Percentiles rank a stretch among this genome's conserved stretches.
phyloP scores from a whole-genome alignment of 1,140 invertebrate genomes.

The Plutomurus gul region DNA sequence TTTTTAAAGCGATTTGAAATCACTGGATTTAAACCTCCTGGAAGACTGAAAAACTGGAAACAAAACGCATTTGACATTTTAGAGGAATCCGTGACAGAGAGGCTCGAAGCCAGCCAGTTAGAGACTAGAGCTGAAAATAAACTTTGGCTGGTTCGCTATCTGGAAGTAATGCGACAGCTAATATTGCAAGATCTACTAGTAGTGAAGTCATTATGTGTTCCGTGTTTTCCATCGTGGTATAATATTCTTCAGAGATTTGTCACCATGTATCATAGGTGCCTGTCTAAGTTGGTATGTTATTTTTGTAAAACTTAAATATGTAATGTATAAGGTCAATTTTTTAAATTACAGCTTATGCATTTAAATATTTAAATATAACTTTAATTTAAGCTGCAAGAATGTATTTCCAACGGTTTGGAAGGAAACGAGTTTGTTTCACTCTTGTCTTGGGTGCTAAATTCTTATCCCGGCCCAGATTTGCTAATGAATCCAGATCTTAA shows the following conservation, averaged over 20 bases:
- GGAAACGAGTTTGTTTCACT: constrained; percentile 96
- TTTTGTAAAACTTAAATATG: neutral
- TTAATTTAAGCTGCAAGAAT: constrained; percentile 74
- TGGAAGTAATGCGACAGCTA: constrained; percentile 73
- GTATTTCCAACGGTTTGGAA: constrained; percentile 83
- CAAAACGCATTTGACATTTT: constrained; percentile 82
- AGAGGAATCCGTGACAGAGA: constrained; percentile 78
- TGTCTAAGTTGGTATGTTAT: constrained; percentile 77
- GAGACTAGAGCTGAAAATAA: constrained; percentile 90
- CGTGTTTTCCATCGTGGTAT: constrained; percentile 95
- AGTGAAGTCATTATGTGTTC: constrained; percentile 87
- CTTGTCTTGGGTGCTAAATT: constrained; percentile 88
- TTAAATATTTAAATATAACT: constrained; percentile 19
- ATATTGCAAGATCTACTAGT: constrained; percentile 84
- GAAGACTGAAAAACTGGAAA: constrained; percentile 90
- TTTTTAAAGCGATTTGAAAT: constrained; percentile 40
- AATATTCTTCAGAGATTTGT: constrained; percentile 90
- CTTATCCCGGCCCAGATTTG: constrained; percentile 80
- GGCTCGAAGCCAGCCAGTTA: constrained; percentile 87
- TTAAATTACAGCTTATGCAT: neutral
- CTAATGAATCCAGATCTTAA: constrained; percentile 86
- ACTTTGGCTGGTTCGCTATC: constrained; percentile 86
- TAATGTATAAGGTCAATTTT: no score
- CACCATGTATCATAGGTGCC: constrained; percentile 88
- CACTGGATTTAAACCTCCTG: constrained; percentile 71